Base-by-base conservation (phyloP, 2,888 invertebrate genomes). In the Lochmaea crataegi region DNA sequence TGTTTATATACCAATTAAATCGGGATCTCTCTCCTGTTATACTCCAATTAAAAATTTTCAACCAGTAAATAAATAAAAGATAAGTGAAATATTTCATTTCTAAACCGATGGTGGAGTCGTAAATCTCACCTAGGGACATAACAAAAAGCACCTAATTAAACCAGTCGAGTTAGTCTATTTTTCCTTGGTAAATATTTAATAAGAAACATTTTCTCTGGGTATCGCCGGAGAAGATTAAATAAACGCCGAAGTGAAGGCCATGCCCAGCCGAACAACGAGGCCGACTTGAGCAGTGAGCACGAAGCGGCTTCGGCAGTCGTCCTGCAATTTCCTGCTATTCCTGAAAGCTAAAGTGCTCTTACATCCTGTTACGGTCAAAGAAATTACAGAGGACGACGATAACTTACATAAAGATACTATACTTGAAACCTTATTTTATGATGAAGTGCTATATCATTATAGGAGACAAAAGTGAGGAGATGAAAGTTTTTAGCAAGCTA, bases 271-370 rank as follows among this genome's bases (percentile, higher is more conserved):
- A 77, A 66, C 75, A 77, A 75, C 75, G 74, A 75, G 72, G 68
- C 74, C 75, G 72, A 53, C 18, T 16, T 53, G 4, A 18, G 53
- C 16, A 16, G 73, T 18, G 66, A 45, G 51, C 53, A 53, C 53
- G 53, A 16, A 66, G 71, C 45, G 48, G 60, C 48, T 48, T 42
- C 60, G 63, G 69, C 74, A 77, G 72, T 60, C 73, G 18, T 18
- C 53, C 76, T 78, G 83, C 81, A 83, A 83, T 83, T 83, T 83
- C 82, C 82, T 83, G 82, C 76, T 78, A 80, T 79, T 80, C 80
- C 79, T 80, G 81, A 82, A 80, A 82, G 82, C 82, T 80, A 79
- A 80, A 83, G 82, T 82, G 82, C 81, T 80, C 81, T 80, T 80
- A 80, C 82, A 82, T 83, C 83, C 83, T 78, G 81, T 80, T 79